Percentiles rank a stretch among this genome's conserved stretches.
Evolutionary conservation across 2,113 vertebrate species (phyloP).

Genomic region (Fukomys damarensis): DNA sequence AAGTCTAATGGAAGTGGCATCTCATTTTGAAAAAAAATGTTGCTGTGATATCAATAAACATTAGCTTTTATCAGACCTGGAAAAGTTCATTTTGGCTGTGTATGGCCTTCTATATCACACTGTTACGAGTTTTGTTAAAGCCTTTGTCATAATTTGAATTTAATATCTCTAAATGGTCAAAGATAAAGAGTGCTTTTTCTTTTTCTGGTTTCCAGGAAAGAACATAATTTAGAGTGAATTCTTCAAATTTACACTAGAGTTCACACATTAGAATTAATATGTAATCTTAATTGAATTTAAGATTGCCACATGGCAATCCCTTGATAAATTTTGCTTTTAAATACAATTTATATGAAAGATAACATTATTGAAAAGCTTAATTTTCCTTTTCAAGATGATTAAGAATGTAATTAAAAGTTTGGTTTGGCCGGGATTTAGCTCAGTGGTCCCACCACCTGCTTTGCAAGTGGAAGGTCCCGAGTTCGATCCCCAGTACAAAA

Average conservation of each 20-base stretch:
- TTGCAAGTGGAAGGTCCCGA: too few relatives aligned
- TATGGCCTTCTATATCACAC: background rate
- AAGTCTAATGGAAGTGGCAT: background rate
- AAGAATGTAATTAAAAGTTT: constrained; percentile 13
- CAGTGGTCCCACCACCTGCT: too few relatives aligned
- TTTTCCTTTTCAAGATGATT: constrained; percentile 2
- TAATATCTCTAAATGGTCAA: background rate
- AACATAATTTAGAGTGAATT: background rate
- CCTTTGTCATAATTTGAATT: background rate
- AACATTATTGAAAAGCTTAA: background rate
- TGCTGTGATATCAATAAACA: background rate
- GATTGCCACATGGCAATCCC: background rate
- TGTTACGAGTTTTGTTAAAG: background rate
- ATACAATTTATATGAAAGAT: background rate
- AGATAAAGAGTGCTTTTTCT: background rate
- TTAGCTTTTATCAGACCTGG: background rate
- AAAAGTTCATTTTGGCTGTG: background rate
- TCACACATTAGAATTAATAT: background rate
- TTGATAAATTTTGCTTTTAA: constrained; percentile 20
- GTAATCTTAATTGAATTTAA: background rate
- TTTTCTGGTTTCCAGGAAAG: background rate
- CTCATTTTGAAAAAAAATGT: background rate
- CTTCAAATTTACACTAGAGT: background rate
- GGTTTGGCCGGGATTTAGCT: too few relatives aligned
- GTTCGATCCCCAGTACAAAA: too few relatives aligned